Evolutionary conservation across 2,113 vertebrate species (phyloP).

Genomic region (Hydrochoerus hydrochaeris): DNA sequence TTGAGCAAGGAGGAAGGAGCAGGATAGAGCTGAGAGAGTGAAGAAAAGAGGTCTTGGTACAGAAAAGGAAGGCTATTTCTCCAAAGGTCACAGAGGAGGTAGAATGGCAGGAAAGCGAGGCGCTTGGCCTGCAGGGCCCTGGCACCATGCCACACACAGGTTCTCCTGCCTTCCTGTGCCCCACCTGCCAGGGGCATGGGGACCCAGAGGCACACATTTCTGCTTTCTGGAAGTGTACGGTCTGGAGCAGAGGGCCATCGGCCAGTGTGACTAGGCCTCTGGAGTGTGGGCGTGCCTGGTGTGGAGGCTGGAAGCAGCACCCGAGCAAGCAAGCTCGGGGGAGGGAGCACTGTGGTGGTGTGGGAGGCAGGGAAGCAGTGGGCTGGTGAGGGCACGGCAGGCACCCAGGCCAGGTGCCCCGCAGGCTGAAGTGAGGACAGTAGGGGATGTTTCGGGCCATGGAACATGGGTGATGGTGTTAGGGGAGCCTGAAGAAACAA

Average conservation of each 20-base stretch:
- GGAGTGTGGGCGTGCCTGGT: fast-evolving
- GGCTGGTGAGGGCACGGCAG: background rate
- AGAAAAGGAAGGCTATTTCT: background rate
- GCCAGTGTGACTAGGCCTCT: background rate
- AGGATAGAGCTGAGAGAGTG: background rate
- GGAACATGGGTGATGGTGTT: background rate
- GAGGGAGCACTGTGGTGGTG: too few species aligned
- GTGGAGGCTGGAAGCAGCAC: background rate
- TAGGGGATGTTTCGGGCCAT: background rate
- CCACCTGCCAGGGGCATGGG: background rate
- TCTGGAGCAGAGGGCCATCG: background rate
- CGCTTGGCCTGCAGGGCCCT: fast-evolving
- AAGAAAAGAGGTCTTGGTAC: background rate
- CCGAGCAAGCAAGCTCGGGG: background rate
- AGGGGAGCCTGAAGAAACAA: background rate
- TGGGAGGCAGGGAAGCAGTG: background rate
- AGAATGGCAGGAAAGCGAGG: background rate
- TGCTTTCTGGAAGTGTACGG: background rate
- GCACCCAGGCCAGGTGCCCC: background rate
- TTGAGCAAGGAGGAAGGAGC: background rate
- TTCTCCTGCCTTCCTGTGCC: background rate
- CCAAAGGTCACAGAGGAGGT: background rate
- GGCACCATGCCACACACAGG: too few species aligned
- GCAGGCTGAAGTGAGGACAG: background rate
- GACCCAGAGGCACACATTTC: background rate